These are phyloP conservation scores for Drosophila mulleri DNA, from an alignment of 2,888 invertebrate species.

Conservation along the genomic window DNA sequence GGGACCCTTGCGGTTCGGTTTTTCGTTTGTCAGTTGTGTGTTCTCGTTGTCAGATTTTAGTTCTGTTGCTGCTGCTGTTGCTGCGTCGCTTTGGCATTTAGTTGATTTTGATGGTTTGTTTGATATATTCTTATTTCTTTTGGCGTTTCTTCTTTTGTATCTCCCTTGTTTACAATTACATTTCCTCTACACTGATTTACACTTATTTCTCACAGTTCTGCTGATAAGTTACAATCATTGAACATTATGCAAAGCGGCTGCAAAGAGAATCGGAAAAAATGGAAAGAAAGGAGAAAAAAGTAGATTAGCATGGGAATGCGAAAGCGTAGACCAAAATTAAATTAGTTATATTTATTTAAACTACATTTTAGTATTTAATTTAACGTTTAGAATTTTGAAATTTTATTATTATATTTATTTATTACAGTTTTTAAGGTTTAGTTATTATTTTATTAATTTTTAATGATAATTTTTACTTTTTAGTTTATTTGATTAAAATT, in stretches of 20 bases:
- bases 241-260: slow-evolving; percentile 60
- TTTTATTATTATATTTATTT: not conserved
- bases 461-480: too few species aligned
- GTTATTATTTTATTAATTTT: too few species aligned
- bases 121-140: slow-evolving; percentile 23
- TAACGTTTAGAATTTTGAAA: not conserved
- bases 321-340: not conserved
- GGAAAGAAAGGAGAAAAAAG: slow-evolving; percentile 5
- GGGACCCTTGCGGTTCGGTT: slow-evolving; percentile 28
- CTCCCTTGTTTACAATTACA: slow-evolving; percentile 57
- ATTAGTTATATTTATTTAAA: not conserved
- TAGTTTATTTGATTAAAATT: not conserved
- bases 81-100: slow-evolving; percentile 66
- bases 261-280: slow-evolving; percentile 35
- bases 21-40: slow-evolving; percentile 40
- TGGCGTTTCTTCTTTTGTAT: slow-evolving; percentile 4
- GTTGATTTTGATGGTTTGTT: slow-evolving; percentile 50
- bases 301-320: slow-evolving; percentile 12
- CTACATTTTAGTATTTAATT: not conserved
- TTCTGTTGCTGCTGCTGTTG: slow-evolving; percentile 35
- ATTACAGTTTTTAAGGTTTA: too few species aligned
- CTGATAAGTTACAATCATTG: slow-evolving; percentile 59
- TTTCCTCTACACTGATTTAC: slow-evolving; percentile 52
- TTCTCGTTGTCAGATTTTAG: slow-evolving; percentile 47
- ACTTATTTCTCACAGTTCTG: slow-evolving; percentile 55